Evolutionary conservation across 1,140 invertebrate species (phyloP), one percentile per base, ranked within the genome.

Genomic region (Orchestia grillus): DNA sequence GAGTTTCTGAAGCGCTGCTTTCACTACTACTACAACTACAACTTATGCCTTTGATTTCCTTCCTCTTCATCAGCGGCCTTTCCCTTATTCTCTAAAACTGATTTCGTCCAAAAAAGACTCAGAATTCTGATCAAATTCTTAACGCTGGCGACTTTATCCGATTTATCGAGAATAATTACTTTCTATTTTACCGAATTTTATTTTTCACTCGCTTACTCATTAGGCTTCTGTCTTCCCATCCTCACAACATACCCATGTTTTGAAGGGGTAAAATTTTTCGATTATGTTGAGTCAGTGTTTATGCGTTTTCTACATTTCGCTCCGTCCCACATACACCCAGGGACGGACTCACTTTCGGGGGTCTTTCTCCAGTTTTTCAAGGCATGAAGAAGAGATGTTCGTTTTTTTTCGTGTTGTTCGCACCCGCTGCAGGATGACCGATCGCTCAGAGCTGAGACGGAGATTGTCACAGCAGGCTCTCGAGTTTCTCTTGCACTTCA

Each of bases 371-470:
- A 77, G 62, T 77, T 77, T 77, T 77, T 77, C 36, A 77, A 23
- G 62, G 62, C 11, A 1, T 28, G 36, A 90, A 90, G 88, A 43
- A 41, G 88, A 90, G 88, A 90, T 42, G 88, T 90, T 42, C 16
- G 43, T 4, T 94, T 94, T 94, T n/a, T 94, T 94, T 94, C 44
- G 44, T 94, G 92, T 94, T 94, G 92, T 94, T 94, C 92, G 92
- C 92, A 94, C 92, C 44, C 92, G 41, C 92, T 40, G 43, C 92
- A 19, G 44, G 92, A 94, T 94, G 92, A 94, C 92, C 92, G 92
- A 94, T 94, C 92, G 44, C 92, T 94, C 92, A 94, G 92, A 42
- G 16, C 43, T 15, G 92, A 47, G 44, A 94, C 43, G 3, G 43
- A 11, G 92, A 94, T 47, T 94, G 92, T 94, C 92, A 94, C 92